Percentiles rank a stretch among this genome's conserved stretches.
Conservation (phyloP, 2,113 vertebrate species). For the Chaetura pelagica region DNA sequence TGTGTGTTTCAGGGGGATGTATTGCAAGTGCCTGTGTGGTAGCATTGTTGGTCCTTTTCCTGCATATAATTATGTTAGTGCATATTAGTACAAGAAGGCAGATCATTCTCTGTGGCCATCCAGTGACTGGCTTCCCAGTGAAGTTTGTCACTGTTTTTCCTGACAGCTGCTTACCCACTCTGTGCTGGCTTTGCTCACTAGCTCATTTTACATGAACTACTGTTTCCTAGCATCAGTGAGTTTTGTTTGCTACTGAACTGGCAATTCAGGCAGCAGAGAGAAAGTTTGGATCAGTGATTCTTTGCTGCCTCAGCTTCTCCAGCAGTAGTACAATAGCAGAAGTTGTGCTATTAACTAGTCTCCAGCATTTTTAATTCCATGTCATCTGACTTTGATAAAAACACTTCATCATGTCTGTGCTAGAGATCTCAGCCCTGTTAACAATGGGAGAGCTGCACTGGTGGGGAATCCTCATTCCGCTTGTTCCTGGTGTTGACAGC, state of each 20-base stretch:
- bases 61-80: neutral
- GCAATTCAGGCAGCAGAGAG: neutral
- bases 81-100: neutral
- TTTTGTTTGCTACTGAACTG: constrained; percentile 58
- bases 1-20: neutral
- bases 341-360: constrained; percentile 4
- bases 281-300: neutral
- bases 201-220: neutral
- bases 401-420: neutral
- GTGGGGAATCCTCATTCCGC: neutral
- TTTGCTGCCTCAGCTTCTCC: neutral
- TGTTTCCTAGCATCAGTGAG: neutral
- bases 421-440: neutral
- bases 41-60: neutral
- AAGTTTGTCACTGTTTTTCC: neutral
- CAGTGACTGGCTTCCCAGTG: neutral
- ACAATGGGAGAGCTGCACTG: neutral
- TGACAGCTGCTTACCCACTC: neutral
- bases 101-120: neutral
- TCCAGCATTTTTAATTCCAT: constrained; percentile 16
- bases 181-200: neutral
- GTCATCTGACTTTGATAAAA: constrained; percentile 63
- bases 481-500: constrained; percentile 46
- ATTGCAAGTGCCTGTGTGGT: neutral
- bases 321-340: neutral